Conservation (phyloP, 2,113 vertebrate genomes). For the Apodemus speciosus region DNA sequence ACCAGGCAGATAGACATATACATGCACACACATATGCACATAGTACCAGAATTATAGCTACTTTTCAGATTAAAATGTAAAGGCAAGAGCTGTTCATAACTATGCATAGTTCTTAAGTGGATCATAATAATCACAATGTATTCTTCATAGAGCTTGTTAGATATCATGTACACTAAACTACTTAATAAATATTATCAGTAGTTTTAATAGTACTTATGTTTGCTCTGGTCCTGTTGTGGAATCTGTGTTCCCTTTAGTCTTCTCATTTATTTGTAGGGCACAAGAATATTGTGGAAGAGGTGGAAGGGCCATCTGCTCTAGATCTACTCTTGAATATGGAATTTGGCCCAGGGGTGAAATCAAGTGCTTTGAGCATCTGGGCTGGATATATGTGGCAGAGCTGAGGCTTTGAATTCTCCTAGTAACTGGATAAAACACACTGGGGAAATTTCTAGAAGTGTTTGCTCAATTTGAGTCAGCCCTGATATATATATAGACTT, state of each 20-base stretch:
- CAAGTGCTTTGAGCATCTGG: constrained; percentile 70
- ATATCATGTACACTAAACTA: constrained; percentile 32
- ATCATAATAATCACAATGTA: constrained; percentile 19
- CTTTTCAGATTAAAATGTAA: constrained; percentile 23
- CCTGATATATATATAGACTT: constrained; percentile 39
- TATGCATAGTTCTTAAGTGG: neutral
- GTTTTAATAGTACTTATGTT: constrained; percentile 72
- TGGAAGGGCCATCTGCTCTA: constrained; percentile 78
- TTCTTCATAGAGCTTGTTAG: constrained; percentile 39
- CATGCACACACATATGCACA: neutral
- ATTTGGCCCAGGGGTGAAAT: constrained; percentile 73
- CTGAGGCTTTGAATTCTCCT: constrained; percentile 66
- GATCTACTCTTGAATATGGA: constrained; percentile 76
- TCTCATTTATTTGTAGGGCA: constrained; percentile 69
- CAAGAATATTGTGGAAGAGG: constrained; percentile 59
- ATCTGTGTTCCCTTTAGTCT: constrained; percentile 67
- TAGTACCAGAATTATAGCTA: neutral
- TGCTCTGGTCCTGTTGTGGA: constrained; percentile 65
- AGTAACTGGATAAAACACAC: constrained; percentile 69
- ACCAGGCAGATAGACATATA: neutral
- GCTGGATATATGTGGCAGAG: constrained; percentile 69
- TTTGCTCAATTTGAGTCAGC: constrained; percentile 66
- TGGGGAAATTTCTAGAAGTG: constrained; percentile 73
- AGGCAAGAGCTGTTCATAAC: neutral
- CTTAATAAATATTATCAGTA: constrained; percentile 71